phyloP scores from a whole-genome alignment of 2,888 invertebrate species.

The Agonopterix subpropinquella region DNA sequence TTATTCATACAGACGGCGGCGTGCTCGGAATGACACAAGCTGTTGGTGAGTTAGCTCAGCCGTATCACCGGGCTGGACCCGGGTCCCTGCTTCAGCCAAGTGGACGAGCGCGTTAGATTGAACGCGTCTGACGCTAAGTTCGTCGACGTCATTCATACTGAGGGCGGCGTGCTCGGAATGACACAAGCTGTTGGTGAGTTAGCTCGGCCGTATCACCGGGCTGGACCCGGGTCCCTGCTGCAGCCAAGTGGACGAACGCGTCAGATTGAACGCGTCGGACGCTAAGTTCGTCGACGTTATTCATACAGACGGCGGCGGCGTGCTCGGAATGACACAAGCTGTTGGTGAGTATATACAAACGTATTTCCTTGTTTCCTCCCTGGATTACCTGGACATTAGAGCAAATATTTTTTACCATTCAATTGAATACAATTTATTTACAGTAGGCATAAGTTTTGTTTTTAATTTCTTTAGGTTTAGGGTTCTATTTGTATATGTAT shows the following conservation, averaged over 20 bases:
- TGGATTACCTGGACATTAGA: too few species aligned
- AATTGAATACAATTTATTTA: too few species aligned
- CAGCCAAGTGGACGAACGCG: conserved; percentile 14
- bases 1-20: conserved; percentile 20
- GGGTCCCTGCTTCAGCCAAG: conserved; percentile 23
- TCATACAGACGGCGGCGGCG: conserved; percentile 18
- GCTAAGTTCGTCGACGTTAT: conserved; percentile 20
- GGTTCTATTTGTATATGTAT: too few species aligned
- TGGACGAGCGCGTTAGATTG: conserved; percentile 17
- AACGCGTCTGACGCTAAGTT: conserved; percentile 22
- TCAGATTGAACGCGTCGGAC: conserved; percentile 19
- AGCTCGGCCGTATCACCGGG: conserved; percentile 13
- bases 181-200: too few species aligned
- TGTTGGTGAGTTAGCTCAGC: conserved; percentile 5
- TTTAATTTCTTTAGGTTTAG: too few species aligned
- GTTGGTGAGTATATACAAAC: too few species aligned
- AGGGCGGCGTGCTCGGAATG: conserved; percentile 13
- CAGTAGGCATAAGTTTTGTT: too few species aligned
- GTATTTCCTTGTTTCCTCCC: too few species aligned
- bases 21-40: background rate
- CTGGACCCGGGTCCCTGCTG: conserved; percentile 29
- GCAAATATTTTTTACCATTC: too few species aligned
- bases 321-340: background rate
- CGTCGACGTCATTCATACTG: conserved; percentile 17
- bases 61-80: conserved; percentile 21